Conservation (phyloP, 92 coral and sea anemone genomes). For the Siderastrea radians region DNA sequence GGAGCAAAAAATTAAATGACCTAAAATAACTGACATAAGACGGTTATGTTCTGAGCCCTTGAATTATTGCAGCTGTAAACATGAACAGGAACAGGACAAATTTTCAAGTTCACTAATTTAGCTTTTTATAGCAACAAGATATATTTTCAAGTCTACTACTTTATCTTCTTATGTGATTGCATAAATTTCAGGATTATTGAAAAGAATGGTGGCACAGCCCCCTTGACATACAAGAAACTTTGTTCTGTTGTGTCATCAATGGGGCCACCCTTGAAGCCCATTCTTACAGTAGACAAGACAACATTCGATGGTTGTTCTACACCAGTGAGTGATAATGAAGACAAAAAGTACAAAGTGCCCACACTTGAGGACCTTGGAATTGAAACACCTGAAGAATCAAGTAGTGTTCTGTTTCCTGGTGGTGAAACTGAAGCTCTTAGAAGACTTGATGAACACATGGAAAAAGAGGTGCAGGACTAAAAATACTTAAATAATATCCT, state of each 20-base stretch:
- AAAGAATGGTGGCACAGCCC: slow-evolving; percentile 71
- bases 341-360: slow-evolving; percentile 49
- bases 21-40: no score
- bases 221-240: slow-evolving; percentile 67
- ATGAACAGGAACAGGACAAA: no score
- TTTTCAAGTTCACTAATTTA: no score
- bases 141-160: no score
- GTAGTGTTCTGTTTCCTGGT: slow-evolving; percentile 61
- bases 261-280: slow-evolving; percentile 64
- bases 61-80: no score
- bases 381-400: slow-evolving; percentile 55
- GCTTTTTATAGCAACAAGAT: no score
- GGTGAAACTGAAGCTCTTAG: slow-evolving; percentile 77
- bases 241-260: slow-evolving; percentile 65
- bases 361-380: slow-evolving; percentile 69
- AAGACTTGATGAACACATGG: slow-evolving; percentile 72
- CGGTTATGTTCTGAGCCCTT: no score
- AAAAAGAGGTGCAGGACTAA: slow-evolving; percentile 45
- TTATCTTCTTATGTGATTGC: not conserved
- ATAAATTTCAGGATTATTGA: slow-evolving; percentile 45
- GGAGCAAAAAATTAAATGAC: no score
- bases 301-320: slow-evolving; percentile 50
- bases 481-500: no score
- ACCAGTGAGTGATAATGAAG: slow-evolving; percentile 47
- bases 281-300: slow-evolving; percentile 55